Conservation (phyloP, 2,113 vertebrate genomes). For the Lepus europaeus region DNA sequence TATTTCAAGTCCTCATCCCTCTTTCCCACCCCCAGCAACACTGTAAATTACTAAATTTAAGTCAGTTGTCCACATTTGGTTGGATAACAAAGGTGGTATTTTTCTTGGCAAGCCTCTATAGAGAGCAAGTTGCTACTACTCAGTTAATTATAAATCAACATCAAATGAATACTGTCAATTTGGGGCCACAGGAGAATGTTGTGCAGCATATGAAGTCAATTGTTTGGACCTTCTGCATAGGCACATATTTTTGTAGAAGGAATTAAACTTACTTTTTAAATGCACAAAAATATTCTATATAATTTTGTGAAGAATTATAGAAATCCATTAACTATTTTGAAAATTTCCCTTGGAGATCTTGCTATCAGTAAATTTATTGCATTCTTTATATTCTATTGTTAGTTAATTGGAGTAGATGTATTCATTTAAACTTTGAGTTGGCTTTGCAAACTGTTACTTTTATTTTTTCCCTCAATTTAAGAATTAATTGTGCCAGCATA, state of each 20-base stretch:
- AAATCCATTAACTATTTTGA: constrained; percentile 76
- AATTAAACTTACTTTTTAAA: constrained; percentile 77
- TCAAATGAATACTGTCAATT: constrained; percentile 89
- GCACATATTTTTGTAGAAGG: constrained; percentile 64
- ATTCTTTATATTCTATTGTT: constrained; percentile 79
- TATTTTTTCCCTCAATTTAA: constrained; percentile 60
- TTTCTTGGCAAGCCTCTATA: constrained; percentile 83
- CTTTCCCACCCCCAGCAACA: constrained; percentile 72
- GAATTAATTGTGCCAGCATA: constrained; percentile 63
- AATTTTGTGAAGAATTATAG: constrained; percentile 63
- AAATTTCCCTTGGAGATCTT: constrained; percentile 73
- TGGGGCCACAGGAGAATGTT: constrained; percentile 73
- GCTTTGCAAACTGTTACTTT: constrained; percentile 54
- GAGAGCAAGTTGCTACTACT: constrained; percentile 89
- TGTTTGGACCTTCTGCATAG: constrained; percentile 78
- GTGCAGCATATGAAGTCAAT: constrained; percentile 75
- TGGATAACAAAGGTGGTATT: constrained; percentile 89
- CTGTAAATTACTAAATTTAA: constrained; percentile 84
- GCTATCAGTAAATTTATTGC: constrained; percentile 67
- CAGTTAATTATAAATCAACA: constrained; percentile 90
- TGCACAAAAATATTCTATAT: not conserved
- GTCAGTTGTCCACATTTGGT: constrained; percentile 90
- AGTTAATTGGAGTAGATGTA: constrained; percentile 78
- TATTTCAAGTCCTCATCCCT: constrained; percentile 79
- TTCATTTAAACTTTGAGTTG: constrained; percentile 75